Base-by-base conservation (phyloP, 2,888 invertebrate genomes). In the Phalera bucephala region DNA sequence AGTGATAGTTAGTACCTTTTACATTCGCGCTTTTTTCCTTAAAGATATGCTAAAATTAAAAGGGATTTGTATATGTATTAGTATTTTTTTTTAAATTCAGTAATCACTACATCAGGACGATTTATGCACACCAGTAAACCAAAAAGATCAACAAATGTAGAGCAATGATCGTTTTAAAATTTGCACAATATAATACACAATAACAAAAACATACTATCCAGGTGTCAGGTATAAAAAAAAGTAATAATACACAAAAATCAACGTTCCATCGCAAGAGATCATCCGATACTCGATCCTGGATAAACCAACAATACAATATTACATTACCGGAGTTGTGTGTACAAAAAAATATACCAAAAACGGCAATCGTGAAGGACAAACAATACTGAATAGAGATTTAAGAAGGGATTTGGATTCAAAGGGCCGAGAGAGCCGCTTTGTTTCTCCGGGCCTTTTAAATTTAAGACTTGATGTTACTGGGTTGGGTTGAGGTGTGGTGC, bases 401-500 rank as follows among this genome's bases (percentile, higher is more conserved):
- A 80, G 77, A 80, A 69, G 77, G 83, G 86, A 85, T 86, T 82
- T 79, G 68, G 79, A 84, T 78, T 84, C 80, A 84, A 83, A 80
- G 60, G 73, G 73, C 64, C 62, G 61, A 53, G 50, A 49, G 52
- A 47, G 54, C 45, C 15, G 52, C 69, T 79, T 85, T 86, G 86
- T 86, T 86, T 86, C 80, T 80, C 64, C 40, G 50, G 54, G 61
- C 75, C 78, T 74, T 80, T 84, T 76, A 73, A 72, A 69, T 74
- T 69, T 73, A 65, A 69, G 64, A 66, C 69, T 76, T 71, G 62
- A 68, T 63, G 78, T 72, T 77, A 76, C 72, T 73, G 71, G 72
- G 67, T 62, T 66, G 63, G 49, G 47, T 25, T 37, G 25, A 27
- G 59, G 66, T 52, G 42, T 13, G 63, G 67, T 45, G 21, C 11